These are phyloP conservation scores for Myripristis murdjan DNA, from an alignment of 2,797 vertebrate species.

Conservation along the genomic window DNA sequence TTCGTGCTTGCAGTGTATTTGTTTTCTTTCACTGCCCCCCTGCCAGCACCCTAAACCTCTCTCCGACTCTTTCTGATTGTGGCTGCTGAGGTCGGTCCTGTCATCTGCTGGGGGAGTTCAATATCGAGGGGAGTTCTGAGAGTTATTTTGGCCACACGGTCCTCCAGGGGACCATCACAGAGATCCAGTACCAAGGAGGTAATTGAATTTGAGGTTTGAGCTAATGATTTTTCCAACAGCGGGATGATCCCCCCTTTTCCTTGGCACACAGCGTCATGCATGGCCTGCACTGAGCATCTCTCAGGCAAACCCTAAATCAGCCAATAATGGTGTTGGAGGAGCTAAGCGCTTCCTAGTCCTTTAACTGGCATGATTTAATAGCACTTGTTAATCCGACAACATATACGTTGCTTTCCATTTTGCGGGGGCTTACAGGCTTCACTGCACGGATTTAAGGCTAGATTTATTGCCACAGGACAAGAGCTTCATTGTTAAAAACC, in stretches of 20 bases:
- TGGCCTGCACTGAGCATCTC: conserved; percentile 39
- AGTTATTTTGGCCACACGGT: conserved; percentile 49
- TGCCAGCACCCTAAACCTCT: conserved; percentile 27
- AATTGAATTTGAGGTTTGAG: conserved; percentile 75
- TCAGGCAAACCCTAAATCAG: conserved; percentile 58
- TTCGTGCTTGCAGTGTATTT: conserved; percentile 52
- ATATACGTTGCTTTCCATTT: conserved; percentile 43
- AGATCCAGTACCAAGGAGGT: conserved; percentile 60
- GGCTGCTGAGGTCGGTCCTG: conserved; percentile 35
- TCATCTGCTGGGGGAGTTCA: conserved; percentile 35
- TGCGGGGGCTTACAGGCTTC: conserved; percentile 27
- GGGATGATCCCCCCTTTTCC: conserved; percentile 25
- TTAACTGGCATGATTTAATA: conserved; percentile 62
- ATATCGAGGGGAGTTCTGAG: conserved; percentile 42
- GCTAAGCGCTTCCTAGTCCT: conserved; percentile 59
- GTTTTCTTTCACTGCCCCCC: conserved; percentile 30
- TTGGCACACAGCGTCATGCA: conserved; percentile 46
- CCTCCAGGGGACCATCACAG: conserved; percentile 57
- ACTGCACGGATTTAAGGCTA: conserved; percentile 44
- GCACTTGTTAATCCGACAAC: conserved; percentile 56
- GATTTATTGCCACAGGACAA: conserved; percentile 51
- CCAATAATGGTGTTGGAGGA: conserved; percentile 54
- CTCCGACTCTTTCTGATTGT: conserved; percentile 46
- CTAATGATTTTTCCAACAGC: conserved; percentile 70
- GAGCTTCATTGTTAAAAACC: conserved; percentile 42